Evolutionary conservation across 2,888 invertebrate genomes (phyloP), one percentile per base, ranked within the genome.

Genomic region (Drosophila yooni): DNA sequence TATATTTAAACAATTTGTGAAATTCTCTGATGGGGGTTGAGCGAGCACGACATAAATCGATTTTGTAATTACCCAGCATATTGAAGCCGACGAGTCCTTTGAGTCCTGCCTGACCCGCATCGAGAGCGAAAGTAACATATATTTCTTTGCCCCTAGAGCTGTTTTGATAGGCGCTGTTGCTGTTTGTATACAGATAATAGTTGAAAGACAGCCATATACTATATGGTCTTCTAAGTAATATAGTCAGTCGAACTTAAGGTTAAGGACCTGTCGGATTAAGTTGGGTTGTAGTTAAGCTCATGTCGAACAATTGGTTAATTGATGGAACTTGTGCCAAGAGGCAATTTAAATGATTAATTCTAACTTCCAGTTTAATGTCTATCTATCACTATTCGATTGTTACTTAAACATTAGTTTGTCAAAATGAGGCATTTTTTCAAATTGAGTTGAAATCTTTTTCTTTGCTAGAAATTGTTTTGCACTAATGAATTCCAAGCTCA

Each of bases 41-140:
- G 62, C 67, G 62, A 70, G 46, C 82, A 80, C 77, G 80, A 60
- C 76, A 76, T 76, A 74, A 86, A 86, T 86, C 86, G 86, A 86
- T 86, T 86, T 86, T 86, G 87, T 86, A 86, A 86, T 86, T 88
- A 86, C 38, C 50, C 83, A 86, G 79, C 71, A 66, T 61, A 83
- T 83, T 76, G 72, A 72, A 79, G 69, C 60, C 63, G 27, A 43
- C 36, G 33, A 29, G 50, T 66, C 52, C 65, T 34, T 27, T 60
- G 54, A 51, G 54, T 66, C 43, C 65, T 57, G 51, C 31, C 43
- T 76, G 82, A 79, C 80, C 81, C 67, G 70, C 48, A 65, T 52
- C 27, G 79, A 83, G 63, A 85, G 83, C 60, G 85, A 85, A 88
- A 85, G 85, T 85, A 83, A 74, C 84, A 81, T 72, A 70, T 74